phyloP scores from a whole-genome alignment of 2,113 vertebrate species.

The Ochotona princeps region DNA sequence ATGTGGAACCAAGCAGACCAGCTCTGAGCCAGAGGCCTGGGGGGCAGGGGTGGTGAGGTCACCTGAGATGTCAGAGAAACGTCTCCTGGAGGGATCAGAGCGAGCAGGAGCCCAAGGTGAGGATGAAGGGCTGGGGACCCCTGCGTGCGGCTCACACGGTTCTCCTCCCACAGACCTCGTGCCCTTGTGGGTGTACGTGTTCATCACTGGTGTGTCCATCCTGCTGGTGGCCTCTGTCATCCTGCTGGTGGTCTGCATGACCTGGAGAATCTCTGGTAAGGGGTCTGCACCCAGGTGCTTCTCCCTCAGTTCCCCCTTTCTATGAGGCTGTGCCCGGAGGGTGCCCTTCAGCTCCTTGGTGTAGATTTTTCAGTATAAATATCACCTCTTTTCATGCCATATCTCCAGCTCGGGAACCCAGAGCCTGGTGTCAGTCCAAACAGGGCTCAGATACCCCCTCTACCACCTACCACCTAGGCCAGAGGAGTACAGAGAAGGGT shows the following conservation, averaged over 20 bases:
- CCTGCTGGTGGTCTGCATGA: conserved; percentile 80
- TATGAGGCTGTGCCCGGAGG: not conserved
- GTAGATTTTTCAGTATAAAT: not conserved
- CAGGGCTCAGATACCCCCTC: not conserved
- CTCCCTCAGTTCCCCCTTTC: not conserved
- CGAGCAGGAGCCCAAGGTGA: not conserved
- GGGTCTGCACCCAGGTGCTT: too few species aligned
- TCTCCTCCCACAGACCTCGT: conserved; percentile 73
- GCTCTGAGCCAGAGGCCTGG: not conserved
- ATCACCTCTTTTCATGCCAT: not conserved
- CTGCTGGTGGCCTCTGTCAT: conserved; percentile 85
- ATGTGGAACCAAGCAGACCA: not conserved
- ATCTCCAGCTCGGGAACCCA: not conserved
- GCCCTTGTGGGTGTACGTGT: conserved; percentile 83
- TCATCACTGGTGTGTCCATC: conserved; percentile 81
- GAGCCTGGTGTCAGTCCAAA: not conserved
- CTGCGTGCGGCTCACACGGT: not conserved
- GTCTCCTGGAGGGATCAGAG: not conserved
- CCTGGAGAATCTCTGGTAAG: conserved; percentile 84
- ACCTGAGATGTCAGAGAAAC: not conserved
- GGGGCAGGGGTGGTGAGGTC: not conserved
- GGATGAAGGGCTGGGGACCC: not conserved
- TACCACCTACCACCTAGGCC: not conserved
- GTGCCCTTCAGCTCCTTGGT: not conserved
- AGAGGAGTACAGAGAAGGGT: too few species aligned